These are phyloP conservation scores for Chamaetylas fuelleborni DNA, from an alignment of 2,113 vertebrate genomes.

Conservation along the genomic window DNA sequence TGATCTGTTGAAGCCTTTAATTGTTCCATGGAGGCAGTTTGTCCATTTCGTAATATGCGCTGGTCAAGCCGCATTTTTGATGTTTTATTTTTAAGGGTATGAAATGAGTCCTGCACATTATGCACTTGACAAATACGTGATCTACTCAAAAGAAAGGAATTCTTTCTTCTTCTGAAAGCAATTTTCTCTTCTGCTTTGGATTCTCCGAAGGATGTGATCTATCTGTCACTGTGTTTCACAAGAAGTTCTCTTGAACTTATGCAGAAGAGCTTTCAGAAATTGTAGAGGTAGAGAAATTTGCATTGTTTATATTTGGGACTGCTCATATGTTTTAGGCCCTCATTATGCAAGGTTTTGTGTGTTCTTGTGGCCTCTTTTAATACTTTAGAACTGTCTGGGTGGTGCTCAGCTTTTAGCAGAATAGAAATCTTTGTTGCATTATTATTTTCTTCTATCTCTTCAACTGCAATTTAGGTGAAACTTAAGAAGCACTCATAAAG, in stretches of 20 bases:
- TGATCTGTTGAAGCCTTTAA: background rate
- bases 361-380: background rate
- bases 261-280: background rate
- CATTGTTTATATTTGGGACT: background rate
- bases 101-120: background rate
- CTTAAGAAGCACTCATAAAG: background rate
- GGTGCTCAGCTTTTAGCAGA: background rate
- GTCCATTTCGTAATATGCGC: background rate
- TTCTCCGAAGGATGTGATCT: background rate
- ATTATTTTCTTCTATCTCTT: background rate
- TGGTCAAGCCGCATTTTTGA: background rate
- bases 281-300: background rate
- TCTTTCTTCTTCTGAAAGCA: background rate
- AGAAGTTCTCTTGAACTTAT: background rate
- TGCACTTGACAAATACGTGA: accelerated
- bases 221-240: background rate
- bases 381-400: background rate
- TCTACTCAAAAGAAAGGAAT: background rate
- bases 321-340: background rate
- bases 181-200: background rate
- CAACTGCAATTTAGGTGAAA: background rate
- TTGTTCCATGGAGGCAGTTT: background rate
- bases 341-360: accelerated
- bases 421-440: background rate
- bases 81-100: background rate